phyloP scores from a whole-genome alignment of 2,797 vertebrate species.

The Loris lydekkerianus region DNA sequence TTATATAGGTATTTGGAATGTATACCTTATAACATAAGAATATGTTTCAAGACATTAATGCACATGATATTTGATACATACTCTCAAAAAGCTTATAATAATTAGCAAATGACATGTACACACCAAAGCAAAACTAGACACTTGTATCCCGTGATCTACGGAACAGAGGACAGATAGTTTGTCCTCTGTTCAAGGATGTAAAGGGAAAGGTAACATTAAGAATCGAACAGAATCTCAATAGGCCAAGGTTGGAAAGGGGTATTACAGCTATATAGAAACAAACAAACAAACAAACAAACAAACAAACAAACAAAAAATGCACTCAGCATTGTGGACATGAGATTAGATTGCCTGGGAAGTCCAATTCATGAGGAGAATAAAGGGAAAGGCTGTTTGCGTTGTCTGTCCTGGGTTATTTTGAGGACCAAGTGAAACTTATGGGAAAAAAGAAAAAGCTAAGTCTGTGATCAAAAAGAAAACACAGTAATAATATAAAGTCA shows the following conservation, averaged over 20 bases:
- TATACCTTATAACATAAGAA: not conserved
- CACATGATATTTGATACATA: slow-evolving; percentile 8
- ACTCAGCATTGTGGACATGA: not conserved
- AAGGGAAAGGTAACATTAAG: not conserved
- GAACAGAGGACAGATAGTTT: not conserved
- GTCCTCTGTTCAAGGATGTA: not conserved
- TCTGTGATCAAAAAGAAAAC: slow-evolving; percentile 9
- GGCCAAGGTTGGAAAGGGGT: not conserved
- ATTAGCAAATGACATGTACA: not conserved
- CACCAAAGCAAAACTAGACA: not conserved
- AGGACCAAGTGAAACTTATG: not conserved
- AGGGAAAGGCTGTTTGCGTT: not conserved
- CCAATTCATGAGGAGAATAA: not conserved
- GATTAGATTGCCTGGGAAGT: too few species aligned
- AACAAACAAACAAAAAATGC: not conserved
- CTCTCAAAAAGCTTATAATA: not conserved
- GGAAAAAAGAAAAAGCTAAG: not conserved
- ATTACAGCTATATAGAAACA: not conserved
- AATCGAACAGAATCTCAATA: not conserved
- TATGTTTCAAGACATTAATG: not conserved
- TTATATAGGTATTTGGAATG: not conserved
- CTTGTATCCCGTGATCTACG: rapidly evolving
- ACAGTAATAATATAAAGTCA: not conserved
- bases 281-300: not conserved
- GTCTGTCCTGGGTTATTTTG: not conserved